Evolutionary conservation across 2,888 invertebrate genomes (phyloP), one percentile per base, ranked within the genome.

Genomic region (Imbricaverruca yamaguchii): DNA sequence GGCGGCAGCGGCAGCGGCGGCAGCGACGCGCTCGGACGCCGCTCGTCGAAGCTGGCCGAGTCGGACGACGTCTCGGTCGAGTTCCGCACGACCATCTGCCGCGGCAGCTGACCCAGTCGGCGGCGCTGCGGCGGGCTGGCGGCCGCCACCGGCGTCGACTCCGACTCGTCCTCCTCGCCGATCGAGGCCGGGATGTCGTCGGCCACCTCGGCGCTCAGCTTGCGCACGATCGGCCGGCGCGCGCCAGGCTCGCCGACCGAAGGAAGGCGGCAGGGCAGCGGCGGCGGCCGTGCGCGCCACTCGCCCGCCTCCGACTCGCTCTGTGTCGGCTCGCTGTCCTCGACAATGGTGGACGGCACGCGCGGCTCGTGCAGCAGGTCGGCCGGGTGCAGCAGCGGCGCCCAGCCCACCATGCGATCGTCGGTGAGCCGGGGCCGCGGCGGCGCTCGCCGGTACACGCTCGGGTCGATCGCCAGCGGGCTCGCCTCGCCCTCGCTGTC

Each of bases 381-480:
- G 56, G 56, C 56, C 57, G 78, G 57, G n/a, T 57, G 57, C 12
- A 56, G 23, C 56, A 57, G 57, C 25, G 57, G 78, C 78, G 57
- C 78, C 11, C 23, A 8, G 23, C n/a, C 23, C 57, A 79, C 78
- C 78, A 79, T 79, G 13, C 57, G n/a, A n/a, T 79, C 78, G 12
- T 79, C 78, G 10, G 57, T 10, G 8, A 23, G 13, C 2, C 57
- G 57, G 13, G 13, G 57, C 12, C 78, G 78, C 57, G 57, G 10
- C 78, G 78, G 56, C 56, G 78, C n/a, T 11, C 78, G 78, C 12
- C 78, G 78, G 78, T 79, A 79, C 57, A 79, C 23, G 23, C 4
- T 4, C 57, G 78, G 78, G 57, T 79, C 78, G 23, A 79, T n/a
- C 53, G 57, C n/a, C n/a, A 79, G 78, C 65, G 65, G 65, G 65